Conservation (phyloP, 2,888 invertebrate species). For the Clostera curtula region DNA sequence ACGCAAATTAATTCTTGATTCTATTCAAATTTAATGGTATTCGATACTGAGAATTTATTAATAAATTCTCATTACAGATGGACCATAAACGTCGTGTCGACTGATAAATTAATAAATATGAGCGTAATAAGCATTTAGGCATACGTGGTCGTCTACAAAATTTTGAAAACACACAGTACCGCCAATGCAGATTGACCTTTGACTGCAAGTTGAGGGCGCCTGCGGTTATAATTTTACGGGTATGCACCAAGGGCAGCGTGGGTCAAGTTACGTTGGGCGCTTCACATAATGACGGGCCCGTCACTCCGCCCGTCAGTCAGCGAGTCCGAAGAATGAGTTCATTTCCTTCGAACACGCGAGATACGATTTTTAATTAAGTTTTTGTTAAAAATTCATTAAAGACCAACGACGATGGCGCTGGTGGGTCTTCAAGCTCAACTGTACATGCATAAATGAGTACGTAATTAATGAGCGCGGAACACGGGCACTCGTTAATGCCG, state of each 20-base stretch:
- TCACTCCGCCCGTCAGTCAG: slow-evolving; percentile 67
- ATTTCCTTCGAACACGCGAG: slow-evolving; percentile 72
- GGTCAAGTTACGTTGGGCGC: slow-evolving; percentile 46
- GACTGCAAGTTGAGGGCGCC: slow-evolving; percentile 35
- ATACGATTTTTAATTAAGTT: slow-evolving; percentile 75
- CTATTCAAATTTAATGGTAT: background rate
- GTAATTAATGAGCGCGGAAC: slow-evolving; percentile 62
- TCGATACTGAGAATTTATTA: slow-evolving; percentile 12
- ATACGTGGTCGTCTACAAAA: slow-evolving; percentile 54
- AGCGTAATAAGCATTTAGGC: slow-evolving; percentile 51
- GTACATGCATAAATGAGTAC: slow-evolving; percentile 61
- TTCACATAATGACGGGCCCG: slow-evolving; percentile 59
- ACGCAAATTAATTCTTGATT: too few species aligned
- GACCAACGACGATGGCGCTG: slow-evolving; percentile 49
- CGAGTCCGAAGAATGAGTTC: slow-evolving; percentile 70
- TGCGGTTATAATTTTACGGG: slow-evolving; percentile 34
- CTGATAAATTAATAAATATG: slow-evolving; percentile 59
- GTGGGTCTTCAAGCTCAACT: slow-evolving; percentile 39
- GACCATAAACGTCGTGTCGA: slow-evolving; percentile 36
- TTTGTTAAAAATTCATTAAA: slow-evolving; percentile 73
- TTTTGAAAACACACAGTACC: slow-evolving; percentile 53
- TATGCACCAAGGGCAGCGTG: slow-evolving; percentile 30
- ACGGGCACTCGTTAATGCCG: slow-evolving; percentile 35
- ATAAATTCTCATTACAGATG: slow-evolving; percentile 31
- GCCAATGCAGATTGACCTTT: slow-evolving; percentile 46